phyloP scores from a whole-genome alignment of 2,113 vertebrate genomes.

The Cryptotis parvus region DNA sequence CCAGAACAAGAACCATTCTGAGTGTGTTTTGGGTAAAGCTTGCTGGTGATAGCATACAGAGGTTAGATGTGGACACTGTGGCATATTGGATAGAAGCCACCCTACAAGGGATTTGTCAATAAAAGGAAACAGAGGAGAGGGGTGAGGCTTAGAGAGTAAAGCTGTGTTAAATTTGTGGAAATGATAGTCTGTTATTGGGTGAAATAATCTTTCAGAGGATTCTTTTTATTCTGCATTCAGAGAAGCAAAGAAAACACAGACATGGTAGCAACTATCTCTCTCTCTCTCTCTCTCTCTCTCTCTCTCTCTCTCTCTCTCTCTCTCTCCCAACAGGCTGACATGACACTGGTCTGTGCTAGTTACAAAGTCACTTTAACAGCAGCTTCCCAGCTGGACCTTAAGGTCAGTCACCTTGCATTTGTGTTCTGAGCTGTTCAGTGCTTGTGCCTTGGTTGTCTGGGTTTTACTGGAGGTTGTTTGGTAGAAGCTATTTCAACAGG shows the following conservation, averaged over 20 bases:
- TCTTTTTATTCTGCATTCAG: not conserved
- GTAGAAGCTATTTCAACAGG: not conserved
- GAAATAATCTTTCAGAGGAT: not conserved
- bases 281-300: too few species aligned
- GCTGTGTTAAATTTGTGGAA: too few species aligned
- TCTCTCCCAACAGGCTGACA: too few species aligned
- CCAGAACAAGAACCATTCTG: not conserved
- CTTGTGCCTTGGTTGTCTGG: not conserved
- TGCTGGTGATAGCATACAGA: not conserved
- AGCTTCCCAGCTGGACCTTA: not conserved
- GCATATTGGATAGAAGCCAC: not conserved
- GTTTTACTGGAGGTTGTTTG: too few species aligned
- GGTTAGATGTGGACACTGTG: not conserved
- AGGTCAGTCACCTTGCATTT: not conserved
- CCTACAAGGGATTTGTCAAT: not conserved
- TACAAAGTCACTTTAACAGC: not conserved
- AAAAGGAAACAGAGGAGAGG: not conserved
- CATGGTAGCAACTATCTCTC: too few species aligned
- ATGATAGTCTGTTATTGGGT: too few species aligned
- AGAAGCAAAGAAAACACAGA: not conserved
- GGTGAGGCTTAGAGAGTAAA: rapidly evolving
- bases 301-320: too few species aligned
- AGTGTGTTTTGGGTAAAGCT: not conserved
- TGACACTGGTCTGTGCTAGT: not conserved
- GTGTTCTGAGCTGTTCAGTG: not conserved